Evolutionary conservation across 2,797 vertebrate species (phyloP), one percentile per base, ranked within the genome.

Genomic region (Cossypha caffra): DNA sequence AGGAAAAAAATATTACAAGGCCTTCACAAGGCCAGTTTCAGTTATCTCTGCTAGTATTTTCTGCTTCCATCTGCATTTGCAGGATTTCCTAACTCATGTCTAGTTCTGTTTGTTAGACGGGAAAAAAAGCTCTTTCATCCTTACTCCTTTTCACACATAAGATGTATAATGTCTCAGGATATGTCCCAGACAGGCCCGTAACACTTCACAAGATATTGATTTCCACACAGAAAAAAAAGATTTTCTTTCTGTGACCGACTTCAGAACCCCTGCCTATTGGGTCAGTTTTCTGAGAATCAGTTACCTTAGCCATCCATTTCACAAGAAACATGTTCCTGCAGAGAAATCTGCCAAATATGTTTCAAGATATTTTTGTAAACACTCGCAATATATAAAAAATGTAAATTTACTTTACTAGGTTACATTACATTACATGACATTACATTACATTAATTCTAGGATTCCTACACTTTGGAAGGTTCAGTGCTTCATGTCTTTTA

Each of bases 101-200:
- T 19, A 64, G 9, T 28, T 51, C 13, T 78, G 3, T 33, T 58
- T 79, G 5, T 78, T 48, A 50, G 21, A 66, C 11, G 7, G n/a
- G 10, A 26, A 52, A 21, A 76, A 73, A 29, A 28, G 2, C 15
- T 13, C 11, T 72, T 66, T 66, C 40, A 76, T 4, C 17, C 13
- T 37, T 69, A n/a, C 1, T 54, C 8, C 2, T 68, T 48, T 33
- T 74, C 24, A 58, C 3, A 17, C 7, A 8, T 9, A 31, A 40
- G 5, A 2, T 59, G 8, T 54, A 17, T 5, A 4, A 3, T 24
- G 24, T 63, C 86, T 76, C 26, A 72, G 35, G 35, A 51, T 16
- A 7, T 38, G 13, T 33, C 17, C 3, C 13, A 37, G 8, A 24
- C 2, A 3, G 19, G 12, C 5, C 9, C 28, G 6, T 33, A 57